These are phyloP conservation scores for Cantharis lateralis DNA, from an alignment of 2,888 invertebrate species.

Conservation along the genomic window DNA sequence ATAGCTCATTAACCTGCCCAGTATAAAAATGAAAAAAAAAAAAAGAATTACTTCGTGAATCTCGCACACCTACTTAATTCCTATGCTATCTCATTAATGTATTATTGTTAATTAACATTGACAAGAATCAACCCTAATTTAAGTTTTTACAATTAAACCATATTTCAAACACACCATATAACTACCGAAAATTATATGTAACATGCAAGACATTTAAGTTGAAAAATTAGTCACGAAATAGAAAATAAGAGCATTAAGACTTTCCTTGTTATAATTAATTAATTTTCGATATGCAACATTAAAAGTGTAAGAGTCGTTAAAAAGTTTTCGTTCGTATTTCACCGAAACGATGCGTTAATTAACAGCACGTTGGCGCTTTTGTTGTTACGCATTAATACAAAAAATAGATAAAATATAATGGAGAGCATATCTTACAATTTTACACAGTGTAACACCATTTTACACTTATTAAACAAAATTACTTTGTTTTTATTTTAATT, in stretches of 20 bases:
- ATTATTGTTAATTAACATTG: not conserved
- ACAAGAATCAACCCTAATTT: not conserved
- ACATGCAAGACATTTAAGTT: not conserved
- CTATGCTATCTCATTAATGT: not conserved
- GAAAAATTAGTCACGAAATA: slow-evolving; percentile 2
- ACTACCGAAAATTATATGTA: not conserved
- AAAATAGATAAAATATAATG: not conserved
- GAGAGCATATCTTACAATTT: slow-evolving; percentile 10
- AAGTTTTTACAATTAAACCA: not conserved
- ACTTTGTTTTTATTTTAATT: not conserved
- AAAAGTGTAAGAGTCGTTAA: slow-evolving; percentile 8
- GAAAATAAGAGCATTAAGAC: slow-evolving; percentile 1
- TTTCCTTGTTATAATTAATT: slow-evolving; percentile 10
- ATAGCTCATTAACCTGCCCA: not conserved
- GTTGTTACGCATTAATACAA: slow-evolving; percentile 22
- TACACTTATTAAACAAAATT: slow-evolving; percentile 26
- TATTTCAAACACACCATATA: not conserved
- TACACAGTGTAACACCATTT: slow-evolving; percentile 24
- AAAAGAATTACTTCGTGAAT: not conserved
- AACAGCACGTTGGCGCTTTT: slow-evolving; percentile 21
- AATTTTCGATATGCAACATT: slow-evolving; percentile 16
- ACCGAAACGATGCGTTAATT: slow-evolving; percentile 22
- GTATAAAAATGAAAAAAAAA: not conserved
- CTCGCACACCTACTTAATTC: not conserved
- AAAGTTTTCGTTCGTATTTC: not conserved